Base-by-base conservation (phyloP, 1,140 invertebrate genomes). In the Helicoverpa zea region DNA sequence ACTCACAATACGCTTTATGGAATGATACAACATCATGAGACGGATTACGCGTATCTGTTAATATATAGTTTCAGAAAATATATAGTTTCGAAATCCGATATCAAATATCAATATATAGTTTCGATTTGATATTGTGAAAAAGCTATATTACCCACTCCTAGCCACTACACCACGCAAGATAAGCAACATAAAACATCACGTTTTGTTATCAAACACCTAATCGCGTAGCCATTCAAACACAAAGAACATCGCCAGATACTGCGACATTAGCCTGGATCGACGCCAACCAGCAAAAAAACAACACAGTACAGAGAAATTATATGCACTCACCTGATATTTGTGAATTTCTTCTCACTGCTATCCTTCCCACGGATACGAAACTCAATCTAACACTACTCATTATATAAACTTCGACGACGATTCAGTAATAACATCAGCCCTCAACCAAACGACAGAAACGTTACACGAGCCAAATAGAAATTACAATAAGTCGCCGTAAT, bases 361-460 rank as follows among this genome's bases (percentile, higher is more conserved):
- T 91, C 87, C 92, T 90, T 54, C 93, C 91, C 81, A 94, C 91
- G 61, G 93, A 93, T 66, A 94, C 86, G 59, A 94, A 89, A 87
- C 92, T 94, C 73, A 94, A 87, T 85, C 93, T 88, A 80, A 93
- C 91, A 90, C 91, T 94, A 89, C 92, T 94, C 93, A 94, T 94
- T 90, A 82, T 90, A 80, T 84, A 80, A 74, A 79, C 80, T 61
- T 79, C 72, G 81, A 84, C 80, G 76, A 82, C 79, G 81, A 86
- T 82, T 81, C 84, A 87, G 82, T 82, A 87, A 90, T 88, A 90
- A 91, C 91, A 93, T 93, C 84, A 90, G 90, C 88, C 74, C 82
- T 84, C 84, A 74, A 87, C 81, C 81, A 81, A 86, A 87, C 86
- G 84, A 87, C 87, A 86, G 81, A 86, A 84, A 84, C 82, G 84